Conservation (phyloP, 2,888 invertebrate genomes). For the Acleris laterana region DNA sequence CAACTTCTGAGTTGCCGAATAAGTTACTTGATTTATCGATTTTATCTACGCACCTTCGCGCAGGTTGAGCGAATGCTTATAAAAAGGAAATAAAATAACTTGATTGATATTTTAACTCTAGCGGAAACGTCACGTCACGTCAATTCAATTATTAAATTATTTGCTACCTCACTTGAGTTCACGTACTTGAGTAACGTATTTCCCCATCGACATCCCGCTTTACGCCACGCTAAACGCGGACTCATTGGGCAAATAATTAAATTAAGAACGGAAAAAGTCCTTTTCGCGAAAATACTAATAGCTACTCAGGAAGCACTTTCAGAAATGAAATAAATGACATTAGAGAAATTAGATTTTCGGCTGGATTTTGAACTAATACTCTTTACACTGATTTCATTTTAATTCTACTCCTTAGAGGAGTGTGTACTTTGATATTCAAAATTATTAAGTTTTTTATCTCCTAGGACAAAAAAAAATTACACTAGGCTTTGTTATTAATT, state of each 20-base stretch:
- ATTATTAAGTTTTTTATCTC: neutral
- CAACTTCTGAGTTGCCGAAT: too few species aligned
- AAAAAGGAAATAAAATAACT: too few species aligned
- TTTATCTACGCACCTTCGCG: too few species aligned
- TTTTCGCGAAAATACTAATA: conserved; percentile 24
- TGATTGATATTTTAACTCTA: too few species aligned
- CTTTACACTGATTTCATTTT: neutral
- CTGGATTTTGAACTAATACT: conserved; percentile 7
- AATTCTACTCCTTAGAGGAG: neutral
- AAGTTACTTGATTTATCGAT: too few species aligned
- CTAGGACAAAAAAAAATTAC: too few species aligned
- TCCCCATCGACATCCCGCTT: conserved; percentile 19
- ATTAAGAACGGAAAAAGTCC: conserved; percentile 35
- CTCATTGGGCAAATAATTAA: conserved; percentile 33
- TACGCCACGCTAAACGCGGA: conserved; percentile 8
- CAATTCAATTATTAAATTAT: too few species aligned
- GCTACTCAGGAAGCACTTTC: conserved; percentile 32
- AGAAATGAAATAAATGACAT: conserved; percentile 34
- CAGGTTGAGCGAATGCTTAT: too few species aligned
- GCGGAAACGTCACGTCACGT: too few species aligned
- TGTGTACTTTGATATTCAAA: neutral
- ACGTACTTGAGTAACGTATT: conserved; percentile 11
- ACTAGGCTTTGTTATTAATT: too few species aligned
- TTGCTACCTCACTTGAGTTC: neutral
- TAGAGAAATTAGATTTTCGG: conserved; percentile 31